Percentiles rank a stretch among this genome's conserved stretches.
These are phyloP conservation scores for Microcebus jonahi DNA, from an alignment of 2,113 vertebrate species.

Conservation along the genomic window DNA sequence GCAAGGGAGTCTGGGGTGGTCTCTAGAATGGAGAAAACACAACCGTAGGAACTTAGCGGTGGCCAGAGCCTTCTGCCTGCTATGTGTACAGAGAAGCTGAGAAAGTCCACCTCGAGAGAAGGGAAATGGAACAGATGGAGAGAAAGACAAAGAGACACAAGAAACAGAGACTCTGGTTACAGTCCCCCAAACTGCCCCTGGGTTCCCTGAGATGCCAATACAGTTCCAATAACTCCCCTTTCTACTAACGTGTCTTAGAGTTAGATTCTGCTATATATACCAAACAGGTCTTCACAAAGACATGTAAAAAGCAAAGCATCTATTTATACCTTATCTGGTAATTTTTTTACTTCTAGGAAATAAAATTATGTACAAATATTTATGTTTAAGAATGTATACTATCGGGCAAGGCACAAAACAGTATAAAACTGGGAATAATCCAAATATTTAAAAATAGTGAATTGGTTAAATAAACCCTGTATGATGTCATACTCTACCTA, in stretches of 20 bases:
- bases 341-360: conserved; percentile 27
- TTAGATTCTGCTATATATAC: neutral
- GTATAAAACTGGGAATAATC: neutral
- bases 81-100: neutral
- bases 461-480: neutral
- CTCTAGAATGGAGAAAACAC: neutral
- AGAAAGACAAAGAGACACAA: neutral
- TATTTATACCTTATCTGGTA: neutral
- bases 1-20: neutral
- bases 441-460: conserved; percentile 32
- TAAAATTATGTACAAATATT: conserved; percentile 18
- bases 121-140: neutral
- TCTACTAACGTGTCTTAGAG: neutral
- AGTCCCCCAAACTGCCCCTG: neutral
- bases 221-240: neutral
- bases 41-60: neutral
- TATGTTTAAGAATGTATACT: neutral
- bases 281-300: conserved; percentile 6
- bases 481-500: neutral
- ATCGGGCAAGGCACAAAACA: neutral
- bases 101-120: neutral
- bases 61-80: neutral
- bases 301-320: neutral
- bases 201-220: neutral
- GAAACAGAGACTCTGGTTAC: neutral